A percentile compares a stretch with the other conserved stretches of the same genome.
Conservation (phyloP, 2,797 vertebrate genomes). For the Steatocranus sp. region DNA sequence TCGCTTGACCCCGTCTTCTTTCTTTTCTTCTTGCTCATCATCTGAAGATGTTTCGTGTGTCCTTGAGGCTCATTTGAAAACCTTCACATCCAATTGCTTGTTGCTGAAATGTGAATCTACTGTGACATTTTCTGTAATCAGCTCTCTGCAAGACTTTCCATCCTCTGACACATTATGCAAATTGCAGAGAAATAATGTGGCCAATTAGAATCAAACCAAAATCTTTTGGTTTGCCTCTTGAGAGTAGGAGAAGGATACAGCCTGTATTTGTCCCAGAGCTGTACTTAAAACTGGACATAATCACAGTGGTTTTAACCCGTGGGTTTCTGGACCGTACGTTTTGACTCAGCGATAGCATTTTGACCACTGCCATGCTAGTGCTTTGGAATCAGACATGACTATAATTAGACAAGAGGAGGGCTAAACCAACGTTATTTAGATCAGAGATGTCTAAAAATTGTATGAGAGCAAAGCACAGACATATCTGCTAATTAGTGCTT, state of each 20-base stretch:
- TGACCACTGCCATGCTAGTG: neutral
- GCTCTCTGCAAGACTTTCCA: neutral
- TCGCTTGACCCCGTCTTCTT: neutral
- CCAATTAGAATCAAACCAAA: slow-evolving; percentile 42
- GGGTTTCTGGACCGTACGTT: neutral
- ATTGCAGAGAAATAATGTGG: slow-evolving; percentile 24
- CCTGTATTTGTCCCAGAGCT: neutral
- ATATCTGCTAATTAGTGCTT: neutral
- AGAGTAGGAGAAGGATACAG: slow-evolving; percentile 3
- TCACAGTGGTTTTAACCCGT: neutral
- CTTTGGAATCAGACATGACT: neutral
- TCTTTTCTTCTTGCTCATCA: slow-evolving; percentile 23
- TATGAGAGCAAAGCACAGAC: neutral
- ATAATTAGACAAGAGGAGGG: neutral
- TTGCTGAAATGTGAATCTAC: slow-evolving; percentile 44
- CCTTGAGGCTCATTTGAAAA: slow-evolving; percentile 41
- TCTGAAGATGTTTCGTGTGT: slow-evolving; percentile 14
- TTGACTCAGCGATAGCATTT: neutral
- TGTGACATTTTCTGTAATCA: slow-evolving; percentile 67
- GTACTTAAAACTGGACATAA: neutral
- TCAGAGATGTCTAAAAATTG: neutral
- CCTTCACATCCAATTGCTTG: slow-evolving; percentile 55
- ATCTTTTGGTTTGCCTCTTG: neutral
- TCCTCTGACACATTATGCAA: slow-evolving; percentile 55
- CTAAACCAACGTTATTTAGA: neutral